phyloP scores from a whole-genome alignment of 2,113 vertebrate species.

The Saccopteryx bilineata region DNA sequence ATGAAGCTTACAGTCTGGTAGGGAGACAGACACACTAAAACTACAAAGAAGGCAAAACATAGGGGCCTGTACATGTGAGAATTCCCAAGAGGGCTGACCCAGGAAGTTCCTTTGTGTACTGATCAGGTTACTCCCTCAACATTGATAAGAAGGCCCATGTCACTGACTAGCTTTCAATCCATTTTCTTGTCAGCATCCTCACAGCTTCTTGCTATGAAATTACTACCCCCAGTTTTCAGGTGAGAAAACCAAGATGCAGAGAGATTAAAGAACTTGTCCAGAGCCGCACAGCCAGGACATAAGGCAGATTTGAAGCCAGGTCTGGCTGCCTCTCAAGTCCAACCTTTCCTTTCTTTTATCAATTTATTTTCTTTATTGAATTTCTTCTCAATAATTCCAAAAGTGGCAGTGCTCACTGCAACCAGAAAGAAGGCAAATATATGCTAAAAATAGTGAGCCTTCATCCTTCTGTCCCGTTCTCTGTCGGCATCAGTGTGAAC shows the following conservation, averaged over 20 bases:
- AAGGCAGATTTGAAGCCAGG: neutral
- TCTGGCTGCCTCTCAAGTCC: neutral
- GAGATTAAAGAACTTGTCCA: neutral
- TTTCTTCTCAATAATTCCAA: neutral
- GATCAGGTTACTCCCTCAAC: neutral
- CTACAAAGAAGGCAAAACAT: neutral
- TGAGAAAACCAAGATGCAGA: neutral
- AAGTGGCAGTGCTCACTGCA: neutral
- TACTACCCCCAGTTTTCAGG: neutral
- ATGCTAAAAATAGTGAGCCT: neutral
- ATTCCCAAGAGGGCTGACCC: neutral
- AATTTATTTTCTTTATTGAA: neutral
- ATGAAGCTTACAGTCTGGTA: neutral
- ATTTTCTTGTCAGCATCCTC: neutral
- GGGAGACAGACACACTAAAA: neutral
- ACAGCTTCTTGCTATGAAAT: neutral
- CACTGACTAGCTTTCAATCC: neutral
- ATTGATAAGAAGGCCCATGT: neutral
- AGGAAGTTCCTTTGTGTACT: neutral
- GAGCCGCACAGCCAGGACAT: neutral
- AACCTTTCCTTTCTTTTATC: neutral
- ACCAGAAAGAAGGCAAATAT: neutral
- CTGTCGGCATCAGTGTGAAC: fast-evolving
- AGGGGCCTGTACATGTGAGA: neutral
- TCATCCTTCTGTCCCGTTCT: fast-evolving